Evolutionary conservation across 92 coral and sea anemone genomes (phyloP), one percentile per base, ranked within the genome.

Genomic region (Parazoanthus atlanticus): DNA sequence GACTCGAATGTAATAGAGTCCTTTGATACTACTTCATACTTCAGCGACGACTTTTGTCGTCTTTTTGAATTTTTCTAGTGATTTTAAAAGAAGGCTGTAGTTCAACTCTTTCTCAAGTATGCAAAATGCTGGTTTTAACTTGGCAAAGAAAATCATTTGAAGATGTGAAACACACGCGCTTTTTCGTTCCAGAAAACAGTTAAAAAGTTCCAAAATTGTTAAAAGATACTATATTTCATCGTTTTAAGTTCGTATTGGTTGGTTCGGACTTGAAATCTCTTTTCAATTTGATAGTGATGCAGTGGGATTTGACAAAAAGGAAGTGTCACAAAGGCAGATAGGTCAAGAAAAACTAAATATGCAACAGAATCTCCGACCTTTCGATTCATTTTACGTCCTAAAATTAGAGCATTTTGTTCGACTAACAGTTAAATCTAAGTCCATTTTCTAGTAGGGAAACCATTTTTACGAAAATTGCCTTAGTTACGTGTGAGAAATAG

Each of bases 51-150:
- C 26, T 84, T 84, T 84, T 84, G 26, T 11, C 25, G 46, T 84
- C 76, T 84, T 84, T 84, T 70, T 72, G 6, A 69, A 54, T 91
- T 91, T 89, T 93, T 93, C 93, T 87, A 79, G 89, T 88, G 92
- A 93, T 93, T 88, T 95, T 79, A 95, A 95, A 95, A 95, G 96
- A 93, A 95, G 92, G 93, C 89, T 89, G 94, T 88, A 86, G 92
- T 88, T 91, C 89, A 89, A 54, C 88, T 92, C 92, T 86, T 86
- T 89, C 88, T 82, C 90, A 86, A 88, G 89, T 79, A 89, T 89
- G 89, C 89, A 70, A 66, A 84, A 84, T 84, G 65, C 74, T 84
- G 66, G 41, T 84, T 84, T 36, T 74, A 84, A 72, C 87, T 84
- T 84, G 77, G 46, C 87, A 84, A 84, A 41, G 87, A 58, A 84